Evolutionary conservation across 2,888 invertebrate species (phyloP).

Genomic region (Cacoxenus indagator): DNA sequence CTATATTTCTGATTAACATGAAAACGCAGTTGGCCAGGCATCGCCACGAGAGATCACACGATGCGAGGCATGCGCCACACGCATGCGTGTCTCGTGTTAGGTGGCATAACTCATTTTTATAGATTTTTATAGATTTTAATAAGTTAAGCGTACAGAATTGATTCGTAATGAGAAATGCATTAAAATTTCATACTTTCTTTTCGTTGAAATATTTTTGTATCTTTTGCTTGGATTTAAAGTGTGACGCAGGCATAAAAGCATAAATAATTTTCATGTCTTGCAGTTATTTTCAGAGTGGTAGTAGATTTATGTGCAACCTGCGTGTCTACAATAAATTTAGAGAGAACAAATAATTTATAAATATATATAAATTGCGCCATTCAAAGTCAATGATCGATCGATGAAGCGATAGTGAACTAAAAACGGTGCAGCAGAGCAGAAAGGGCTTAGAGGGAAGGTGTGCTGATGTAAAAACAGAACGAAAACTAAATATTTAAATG

Average conservation of each 20-base stretch:
- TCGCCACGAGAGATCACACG: not conserved
- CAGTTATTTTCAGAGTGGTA: slow-evolving; percentile 32
- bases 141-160: slow-evolving; percentile 2
- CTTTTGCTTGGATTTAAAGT: not conserved
- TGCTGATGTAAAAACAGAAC: not conserved
- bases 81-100: not conserved
- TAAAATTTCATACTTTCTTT: not conserved
- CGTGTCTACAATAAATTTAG: slow-evolving; percentile 31
- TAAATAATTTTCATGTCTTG: slow-evolving; percentile 25
- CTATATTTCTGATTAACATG: not conserved
- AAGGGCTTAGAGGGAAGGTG: not conserved
- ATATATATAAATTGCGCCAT: slow-evolving; percentile 24
- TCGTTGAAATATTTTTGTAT: not conserved
- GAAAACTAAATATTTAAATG: slow-evolving; percentile 11
- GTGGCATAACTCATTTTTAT: slow-evolving; percentile 15
- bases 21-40: not conserved
- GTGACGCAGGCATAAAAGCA: not conserved
- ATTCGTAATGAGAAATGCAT: slow-evolving; percentile 4
- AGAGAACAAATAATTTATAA: not conserved
- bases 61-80: not conserved
- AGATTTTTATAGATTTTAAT: slow-evolving; percentile 9
- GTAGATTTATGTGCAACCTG: slow-evolving; percentile 52
- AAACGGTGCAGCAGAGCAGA: not conserved
- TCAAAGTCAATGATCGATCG: slow-evolving; percentile 16
- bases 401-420: not conserved